Evolutionary conservation across 2,888 invertebrate species (phyloP), one percentile per base, ranked within the genome.

Genomic region (Conistra vaccinii): DNA sequence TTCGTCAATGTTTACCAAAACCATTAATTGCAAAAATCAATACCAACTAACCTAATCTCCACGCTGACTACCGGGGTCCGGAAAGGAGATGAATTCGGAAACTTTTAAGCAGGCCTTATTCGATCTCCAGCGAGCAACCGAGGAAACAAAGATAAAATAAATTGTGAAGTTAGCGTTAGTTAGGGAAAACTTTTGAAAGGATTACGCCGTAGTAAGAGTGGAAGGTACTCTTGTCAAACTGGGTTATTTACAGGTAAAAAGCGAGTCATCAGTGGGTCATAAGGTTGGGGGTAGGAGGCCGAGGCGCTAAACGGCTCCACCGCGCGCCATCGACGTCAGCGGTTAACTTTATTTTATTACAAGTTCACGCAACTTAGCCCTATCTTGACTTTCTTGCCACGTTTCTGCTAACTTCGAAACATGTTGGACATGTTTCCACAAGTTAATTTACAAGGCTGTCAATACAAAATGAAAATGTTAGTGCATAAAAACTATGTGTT

Each of bases 321-420:
- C 85, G 81, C 87, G 88, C 84, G 80, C 85, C 86, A 57, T 81
- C 81, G 77, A 81, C 82, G 89, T 91, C 90, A 89, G 89, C 88
- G 85, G 85, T 81, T 87, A 92, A 93, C 91, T 92, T 92, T 91
- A 92, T 92, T 93, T 92, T 92, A 92, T 93, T 93, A 92, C 89
- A 84, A 93, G 91, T 93, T 92, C 87, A 90, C 90, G 87, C 90
- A 92, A 93, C 88, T 92, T 89, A 86, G 77, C 75, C 85, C 89
- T 88, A 89, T 90, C 90, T 92, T 90, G 90, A 91, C 89, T 92
- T 93, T 91, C 90, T 86, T 89, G 90, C 91, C 92, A 91, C 92
- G 92, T 93, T 90, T 89, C 88, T 88, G 79, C 83, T 78, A 92
- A 93, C 91, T 93, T 93, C 89, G 80, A 84, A 90, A 91, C 89